Conservation (phyloP, 2,797 vertebrate species). For the Eidolon dupreanum region DNA sequence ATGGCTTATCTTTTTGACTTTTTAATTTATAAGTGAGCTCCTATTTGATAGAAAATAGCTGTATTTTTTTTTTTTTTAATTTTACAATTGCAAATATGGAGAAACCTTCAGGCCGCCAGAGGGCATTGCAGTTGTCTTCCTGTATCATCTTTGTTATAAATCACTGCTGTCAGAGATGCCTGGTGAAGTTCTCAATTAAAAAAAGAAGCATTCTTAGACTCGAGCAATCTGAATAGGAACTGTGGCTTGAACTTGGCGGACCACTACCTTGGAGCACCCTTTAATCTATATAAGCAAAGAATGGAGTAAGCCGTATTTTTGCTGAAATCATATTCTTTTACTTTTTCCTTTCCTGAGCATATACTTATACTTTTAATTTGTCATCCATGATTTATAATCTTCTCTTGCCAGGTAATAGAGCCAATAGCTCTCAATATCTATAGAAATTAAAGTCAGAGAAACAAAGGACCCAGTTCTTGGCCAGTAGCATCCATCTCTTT, state of each 20-base stretch:
- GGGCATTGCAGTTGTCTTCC: conserved; percentile 66
- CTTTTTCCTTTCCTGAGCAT: background rate
- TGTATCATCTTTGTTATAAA: background rate
- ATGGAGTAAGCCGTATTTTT: background rate
- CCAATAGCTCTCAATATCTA: background rate
- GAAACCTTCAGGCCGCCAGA: conserved; percentile 64
- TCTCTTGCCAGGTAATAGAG: conserved; percentile 14
- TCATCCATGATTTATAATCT: background rate
- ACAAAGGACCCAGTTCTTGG: background rate
- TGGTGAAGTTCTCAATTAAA: background rate
- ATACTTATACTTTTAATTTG: background rate
- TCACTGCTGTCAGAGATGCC: background rate
- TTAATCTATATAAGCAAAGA: background rate
- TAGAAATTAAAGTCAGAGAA: conserved; percentile 6
- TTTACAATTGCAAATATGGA: background rate
- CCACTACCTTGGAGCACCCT: background rate
- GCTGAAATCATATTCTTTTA: conserved; percentile 15
- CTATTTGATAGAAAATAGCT: conserved; percentile 31
- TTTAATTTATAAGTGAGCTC: background rate
- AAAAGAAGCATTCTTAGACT: background rate
- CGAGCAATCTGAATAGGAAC: background rate
- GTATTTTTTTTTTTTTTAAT: background rate
- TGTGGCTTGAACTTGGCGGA: background rate
- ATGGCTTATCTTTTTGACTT: background rate
- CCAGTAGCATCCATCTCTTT: background rate